These are phyloP conservation scores for Tiaroga cobitis DNA, from an alignment of 2,797 vertebrate species.

Conservation along the genomic window DNA sequence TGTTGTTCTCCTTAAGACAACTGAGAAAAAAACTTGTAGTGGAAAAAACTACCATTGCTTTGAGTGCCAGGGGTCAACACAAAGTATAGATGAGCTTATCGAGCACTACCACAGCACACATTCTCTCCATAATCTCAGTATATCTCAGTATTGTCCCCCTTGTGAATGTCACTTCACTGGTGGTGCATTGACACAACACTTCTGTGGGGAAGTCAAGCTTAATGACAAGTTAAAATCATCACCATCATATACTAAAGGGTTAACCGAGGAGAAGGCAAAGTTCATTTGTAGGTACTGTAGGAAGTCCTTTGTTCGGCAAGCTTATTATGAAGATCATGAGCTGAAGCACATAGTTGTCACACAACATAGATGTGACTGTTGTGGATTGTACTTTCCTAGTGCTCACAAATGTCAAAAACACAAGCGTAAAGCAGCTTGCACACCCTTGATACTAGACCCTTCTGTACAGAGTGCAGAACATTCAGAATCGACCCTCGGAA, in stretches of 20 bases:
- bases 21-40: slow-evolving; percentile 50
- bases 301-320: slow-evolving; percentile 63
- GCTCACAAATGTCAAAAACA: slow-evolving; percentile 67
- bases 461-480: neutral
- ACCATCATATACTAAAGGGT: slow-evolving; percentile 27
- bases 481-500: slow-evolving; percentile 7
- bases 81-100: slow-evolving; percentile 69
- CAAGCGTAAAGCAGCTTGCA: slow-evolving; percentile 66
- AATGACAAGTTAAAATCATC: neutral
- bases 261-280: neutral
- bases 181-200: slow-evolving; percentile 61
- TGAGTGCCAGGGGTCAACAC: slow-evolving; percentile 65
- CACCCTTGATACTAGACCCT: slow-evolving; percentile 25
- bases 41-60: slow-evolving; percentile 67
- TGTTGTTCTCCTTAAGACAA: slow-evolving; percentile 72
- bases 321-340: slow-evolving; percentile 68
- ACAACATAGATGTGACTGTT: slow-evolving; percentile 70
- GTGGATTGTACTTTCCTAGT: slow-evolving; percentile 75
- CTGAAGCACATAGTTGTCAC: slow-evolving; percentile 73
- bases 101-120: slow-evolving; percentile 74
- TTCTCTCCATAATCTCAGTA: slow-evolving; percentile 38
- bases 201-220: slow-evolving; percentile 58
- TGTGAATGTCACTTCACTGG: slow-evolving; percentile 69
- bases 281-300: slow-evolving; percentile 70
- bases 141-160: slow-evolving; percentile 68